Evolutionary conservation across 2,113 vertebrate species (phyloP), one percentile per base, ranked within the genome.

Genomic region (Saccopteryx leptura): DNA sequence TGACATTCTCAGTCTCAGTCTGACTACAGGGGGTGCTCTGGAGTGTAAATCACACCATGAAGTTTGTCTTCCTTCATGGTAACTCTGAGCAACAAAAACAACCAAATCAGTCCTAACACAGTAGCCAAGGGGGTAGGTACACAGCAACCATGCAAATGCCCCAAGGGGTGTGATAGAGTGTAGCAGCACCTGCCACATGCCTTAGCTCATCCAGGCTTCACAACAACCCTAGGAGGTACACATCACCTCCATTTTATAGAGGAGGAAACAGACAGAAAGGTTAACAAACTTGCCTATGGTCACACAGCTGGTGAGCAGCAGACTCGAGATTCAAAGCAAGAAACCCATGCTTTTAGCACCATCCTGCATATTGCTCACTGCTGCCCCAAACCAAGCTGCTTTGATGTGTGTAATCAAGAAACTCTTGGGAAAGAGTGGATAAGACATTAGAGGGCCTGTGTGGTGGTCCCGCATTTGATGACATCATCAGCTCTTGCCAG

Each of bases 401-500:
- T 14, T 46, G 14, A 1, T 26, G 28, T 78, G 50, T 81, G 31
- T 72, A 80, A 58, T 63, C 65, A 76, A 88, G 68, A 66, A 23
- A 50, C 33, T 56, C 46, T 12, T 58, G 68, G 81, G 85, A 93
- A 78, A 0, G 33, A 63, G 21, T 69, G 50, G 83, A 33, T 72
- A 28, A 85, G 85, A 52, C 52, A 50, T 74, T 39, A 63, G 85
- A 54, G 93, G 89, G 90, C 74, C 78, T n/a, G 7, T 17, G 78
- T 52, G 90, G 74, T 95, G 90, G 78, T 61, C 89, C 86, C n/a
- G 52, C 50, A 23, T 58, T 79, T 17, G 60, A 7, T 85, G 90
- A 91, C 75, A 93, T 76, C 28, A 28, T 85, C 71, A 82, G 88
- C 90, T 93, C 94, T 90, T 72, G 12, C 78, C 39, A 89, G 74